Evolutionary conservation across 1,140 invertebrate species (phyloP).

Genomic region (Dolichoris vasculosae): DNA sequence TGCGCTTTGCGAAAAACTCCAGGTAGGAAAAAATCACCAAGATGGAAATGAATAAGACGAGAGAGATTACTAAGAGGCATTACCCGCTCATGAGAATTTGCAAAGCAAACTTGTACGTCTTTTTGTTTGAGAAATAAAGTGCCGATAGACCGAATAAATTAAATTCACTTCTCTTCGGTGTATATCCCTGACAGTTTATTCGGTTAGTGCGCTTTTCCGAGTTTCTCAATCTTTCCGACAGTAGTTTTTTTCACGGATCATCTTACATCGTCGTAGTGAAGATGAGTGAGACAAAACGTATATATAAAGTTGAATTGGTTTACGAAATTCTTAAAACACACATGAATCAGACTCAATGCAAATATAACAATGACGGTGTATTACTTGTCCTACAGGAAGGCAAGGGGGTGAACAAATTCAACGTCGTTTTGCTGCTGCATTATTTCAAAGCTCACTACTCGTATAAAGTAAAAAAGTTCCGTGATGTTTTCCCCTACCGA

Average conservation of each 20-base stretch:
- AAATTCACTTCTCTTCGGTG: slow-evolving; percentile 32
- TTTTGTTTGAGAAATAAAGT: slow-evolving; percentile 38
- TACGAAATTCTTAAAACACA: not conserved
- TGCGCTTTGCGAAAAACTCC: too few relatives aligned
- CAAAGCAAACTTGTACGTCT: not conserved
- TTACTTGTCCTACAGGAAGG: slow-evolving; percentile 24
- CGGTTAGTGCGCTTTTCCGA: slow-evolving; percentile 10
- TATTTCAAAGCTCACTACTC: slow-evolving; percentile 69
- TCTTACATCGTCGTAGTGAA: not conserved
- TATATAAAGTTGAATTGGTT: not conserved
- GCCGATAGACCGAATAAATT: slow-evolving; percentile 52
- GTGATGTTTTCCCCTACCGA: slow-evolving; percentile 48
- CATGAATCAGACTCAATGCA: slow-evolving; percentile 26
- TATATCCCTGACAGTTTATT: slow-evolving; percentile 34
- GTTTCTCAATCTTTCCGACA: slow-evolving; percentile 19
- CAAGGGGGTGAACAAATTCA: not conserved
- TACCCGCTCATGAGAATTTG: not conserved
- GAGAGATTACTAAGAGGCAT: not conserved
- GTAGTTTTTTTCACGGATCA: not conserved
- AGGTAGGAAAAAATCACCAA: not conserved
- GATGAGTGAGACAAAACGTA: not conserved
- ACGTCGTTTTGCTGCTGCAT: slow-evolving; percentile 52
- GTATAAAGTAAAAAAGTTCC: slow-evolving; percentile 68
- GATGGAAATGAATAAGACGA: not conserved
- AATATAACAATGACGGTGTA: not conserved